Evolutionary conservation across 2,888 invertebrate species (phyloP).

Genomic region (Lycophotia porphyrea): DNA sequence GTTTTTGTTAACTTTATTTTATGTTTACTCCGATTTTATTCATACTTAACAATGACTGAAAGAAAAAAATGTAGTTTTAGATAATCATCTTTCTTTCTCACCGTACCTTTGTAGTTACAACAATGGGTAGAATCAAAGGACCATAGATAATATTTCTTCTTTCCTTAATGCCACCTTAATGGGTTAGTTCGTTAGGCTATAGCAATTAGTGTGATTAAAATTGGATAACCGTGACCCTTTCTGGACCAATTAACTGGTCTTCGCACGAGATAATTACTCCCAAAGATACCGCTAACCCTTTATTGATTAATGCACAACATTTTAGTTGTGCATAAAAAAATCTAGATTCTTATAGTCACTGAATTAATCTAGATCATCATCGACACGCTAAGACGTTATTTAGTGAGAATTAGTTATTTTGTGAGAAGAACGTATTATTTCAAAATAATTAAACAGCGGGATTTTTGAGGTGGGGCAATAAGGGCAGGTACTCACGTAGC

Average conservation of each 20-base stretch:
- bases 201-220: not conserved
- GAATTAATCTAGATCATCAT: not conserved
- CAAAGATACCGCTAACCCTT: not conserved
- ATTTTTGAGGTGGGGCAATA: no score
- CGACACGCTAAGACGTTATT: not conserved
- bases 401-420: no score
- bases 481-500: no score
- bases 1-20: not conserved
- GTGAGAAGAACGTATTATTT: no score
- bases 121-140: not conserved
- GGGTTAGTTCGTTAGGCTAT: no score
- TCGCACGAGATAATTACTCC: slow-evolving; percentile 9
- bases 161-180: not conserved
- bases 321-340: not conserved
- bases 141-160: not conserved
- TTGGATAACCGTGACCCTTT: not conserved
- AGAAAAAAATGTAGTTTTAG: no score
- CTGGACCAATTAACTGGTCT: slow-evolving; percentile 7
- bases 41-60: not conserved
- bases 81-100: not conserved
- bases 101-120: not conserved
- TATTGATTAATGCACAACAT: not conserved
- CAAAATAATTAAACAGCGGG: no score
- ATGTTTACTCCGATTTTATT: not conserved
- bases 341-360: no score